phyloP scores from a whole-genome alignment of 2,113 vertebrate genomes.

The Callithrix jacchus region DNA sequence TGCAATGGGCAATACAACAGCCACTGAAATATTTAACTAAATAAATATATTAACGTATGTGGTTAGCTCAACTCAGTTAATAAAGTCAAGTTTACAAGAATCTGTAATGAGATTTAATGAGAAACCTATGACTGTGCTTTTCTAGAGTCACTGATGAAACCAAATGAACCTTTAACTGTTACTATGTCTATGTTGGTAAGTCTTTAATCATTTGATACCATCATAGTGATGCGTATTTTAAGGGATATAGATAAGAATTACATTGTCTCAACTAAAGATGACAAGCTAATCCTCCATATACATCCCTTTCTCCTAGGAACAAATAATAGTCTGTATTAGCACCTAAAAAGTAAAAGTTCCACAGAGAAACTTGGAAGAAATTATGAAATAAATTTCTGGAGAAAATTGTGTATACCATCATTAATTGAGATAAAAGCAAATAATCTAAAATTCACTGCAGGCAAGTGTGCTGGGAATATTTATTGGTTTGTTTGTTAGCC shows the following conservation, averaged over 20 bases:
- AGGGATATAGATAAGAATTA: background rate
- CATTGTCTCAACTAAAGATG: background rate
- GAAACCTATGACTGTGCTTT: background rate
- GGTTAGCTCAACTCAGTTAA: background rate
- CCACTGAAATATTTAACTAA: conserved; percentile 3
- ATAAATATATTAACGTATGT: background rate
- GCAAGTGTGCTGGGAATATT: background rate
- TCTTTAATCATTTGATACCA: background rate
- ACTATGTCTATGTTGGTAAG: background rate
- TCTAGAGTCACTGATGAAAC: background rate
- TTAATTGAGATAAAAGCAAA: background rate
- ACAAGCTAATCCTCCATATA: background rate
- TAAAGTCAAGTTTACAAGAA: background rate
- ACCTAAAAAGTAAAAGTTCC: background rate
- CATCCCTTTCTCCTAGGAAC: background rate
- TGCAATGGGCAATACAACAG: background rate
- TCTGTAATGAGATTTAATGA: background rate
- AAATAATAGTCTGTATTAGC: background rate
- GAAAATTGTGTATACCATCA: background rate
- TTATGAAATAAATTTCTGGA: background rate
- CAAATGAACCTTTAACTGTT: background rate
- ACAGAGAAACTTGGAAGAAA: background rate
- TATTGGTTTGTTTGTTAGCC: background rate
- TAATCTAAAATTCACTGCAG: background rate
- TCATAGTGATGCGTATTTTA: background rate